Percentiles rank a stretch among this genome's conserved stretches.
phyloP scores from a whole-genome alignment of 2,888 invertebrate species.

The Crepidodera aurea region DNA sequence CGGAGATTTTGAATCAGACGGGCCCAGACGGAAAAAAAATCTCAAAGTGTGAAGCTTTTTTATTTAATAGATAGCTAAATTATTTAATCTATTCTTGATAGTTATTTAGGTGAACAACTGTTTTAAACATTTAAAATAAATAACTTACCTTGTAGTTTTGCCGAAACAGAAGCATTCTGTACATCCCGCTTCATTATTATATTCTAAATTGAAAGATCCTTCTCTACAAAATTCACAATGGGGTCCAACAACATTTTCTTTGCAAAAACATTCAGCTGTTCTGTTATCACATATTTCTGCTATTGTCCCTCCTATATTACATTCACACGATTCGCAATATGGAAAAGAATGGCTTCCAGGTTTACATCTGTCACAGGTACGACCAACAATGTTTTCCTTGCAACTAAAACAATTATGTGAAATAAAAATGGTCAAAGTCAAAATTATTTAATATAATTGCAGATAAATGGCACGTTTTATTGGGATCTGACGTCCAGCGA shows the following conservation, averaged over 20 bases:
- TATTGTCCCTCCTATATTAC: constrained; percentile 83
- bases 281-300: constrained; percentile 83
- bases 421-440: no score
- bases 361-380: constrained; percentile 87
- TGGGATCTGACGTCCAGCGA: no score
- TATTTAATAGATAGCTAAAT: no score
- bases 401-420: constrained; percentile 66
- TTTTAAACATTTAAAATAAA: no score
- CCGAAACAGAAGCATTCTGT: constrained; percentile 98
- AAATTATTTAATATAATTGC: no score
- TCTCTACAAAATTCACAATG: constrained; percentile 87
- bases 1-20: no score
- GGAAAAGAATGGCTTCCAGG: constrained; percentile 90
- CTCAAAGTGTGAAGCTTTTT: no score
- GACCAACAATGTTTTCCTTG: constrained; percentile 84
- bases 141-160: constrained; percentile 70
- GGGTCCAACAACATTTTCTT: constrained; percentile 71
- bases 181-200: constrained; percentile 87
- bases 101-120: no score
- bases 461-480: no score
- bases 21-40: no score
- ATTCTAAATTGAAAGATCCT: constrained; percentile 90
- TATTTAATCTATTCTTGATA: no score
- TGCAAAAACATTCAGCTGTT: constrained; percentile 54
- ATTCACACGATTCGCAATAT: constrained; percentile 83